A percentile compares a stretch with the other conserved stretches of the same genome.
Conservation (phyloP, 2,113 vertebrate genomes). For the Perca schrenkii region DNA sequence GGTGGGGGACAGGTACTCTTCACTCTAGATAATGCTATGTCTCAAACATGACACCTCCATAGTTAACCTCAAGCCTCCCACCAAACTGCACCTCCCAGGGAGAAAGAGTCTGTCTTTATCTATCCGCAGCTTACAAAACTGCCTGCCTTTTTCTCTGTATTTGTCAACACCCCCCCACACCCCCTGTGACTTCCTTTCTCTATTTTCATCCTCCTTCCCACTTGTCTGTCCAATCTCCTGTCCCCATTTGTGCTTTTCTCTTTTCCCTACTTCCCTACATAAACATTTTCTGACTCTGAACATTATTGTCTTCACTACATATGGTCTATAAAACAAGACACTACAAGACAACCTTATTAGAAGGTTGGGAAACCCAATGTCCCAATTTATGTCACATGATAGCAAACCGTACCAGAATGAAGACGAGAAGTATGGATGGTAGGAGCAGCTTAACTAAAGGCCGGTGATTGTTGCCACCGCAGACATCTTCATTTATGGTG, state of each 20-base stretch:
- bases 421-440: not conserved
- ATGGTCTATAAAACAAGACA: constrained; percentile 16
- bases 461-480: constrained; percentile 29
- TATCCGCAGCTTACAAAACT: constrained; percentile 49
- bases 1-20: constrained; percentile 30
- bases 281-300: not conserved
- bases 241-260: not conserved
- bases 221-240: not conserved
- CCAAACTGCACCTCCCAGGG: constrained; percentile 17
- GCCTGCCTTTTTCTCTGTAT: constrained; percentile 10
- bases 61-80: constrained; percentile 50
- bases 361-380: not conserved
- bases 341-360: constrained; percentile 31
- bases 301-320: constrained; percentile 6
- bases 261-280: not conserved
- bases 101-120: constrained; percentile 59
- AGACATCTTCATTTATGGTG: constrained; percentile 50
- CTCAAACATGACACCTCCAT: constrained; percentile 41
- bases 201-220: constrained; percentile 15
- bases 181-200: constrained; percentile 14
- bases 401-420: not conserved
- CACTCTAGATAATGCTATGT: constrained; percentile 49
- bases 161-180: not conserved
- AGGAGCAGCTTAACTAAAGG: constrained; percentile 21
- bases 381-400: constrained; percentile 9